Conservation (phyloP, 2,113 vertebrate species). For the Ammodytes marinus region DNA sequence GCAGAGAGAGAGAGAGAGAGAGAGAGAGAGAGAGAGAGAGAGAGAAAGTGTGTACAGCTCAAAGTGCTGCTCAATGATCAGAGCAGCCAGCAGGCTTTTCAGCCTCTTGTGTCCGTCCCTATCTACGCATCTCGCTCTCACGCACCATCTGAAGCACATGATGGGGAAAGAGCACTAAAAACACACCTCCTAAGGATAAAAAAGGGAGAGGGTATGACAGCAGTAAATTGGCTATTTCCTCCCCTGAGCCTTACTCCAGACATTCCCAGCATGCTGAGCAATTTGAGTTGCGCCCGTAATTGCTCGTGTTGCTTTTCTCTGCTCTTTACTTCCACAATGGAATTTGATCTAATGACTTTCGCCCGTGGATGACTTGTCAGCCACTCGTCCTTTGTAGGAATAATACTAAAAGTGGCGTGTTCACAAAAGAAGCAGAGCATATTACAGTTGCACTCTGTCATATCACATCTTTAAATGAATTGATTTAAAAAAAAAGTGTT, state of each 20-base stretch:
- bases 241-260: slow-evolving; percentile 69
- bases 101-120: slow-evolving; percentile 65
- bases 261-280: slow-evolving; percentile 57
- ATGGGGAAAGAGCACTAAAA: slow-evolving; percentile 69
- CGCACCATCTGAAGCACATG: slow-evolving; percentile 60
- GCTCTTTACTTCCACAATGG: slow-evolving; percentile 54
- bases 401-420: slow-evolving; percentile 46
- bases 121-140: slow-evolving; percentile 55
- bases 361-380: slow-evolving; percentile 62
- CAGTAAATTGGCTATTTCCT: slow-evolving; percentile 80
- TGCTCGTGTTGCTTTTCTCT: slow-evolving; percentile 70
- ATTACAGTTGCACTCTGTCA: slow-evolving; percentile 35
- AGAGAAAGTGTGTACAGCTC: slow-evolving; percentile 35
- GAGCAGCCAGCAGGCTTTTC: slow-evolving; percentile 73
- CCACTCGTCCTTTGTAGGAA: slow-evolving; percentile 35
- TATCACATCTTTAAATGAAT: slow-evolving; percentile 22
- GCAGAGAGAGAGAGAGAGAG: slow-evolving; percentile 51
- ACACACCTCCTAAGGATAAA: slow-evolving; percentile 70
- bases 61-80: slow-evolving; percentile 75
- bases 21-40: no score
- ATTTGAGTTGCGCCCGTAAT: slow-evolving; percentile 74
- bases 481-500: slow-evolving; percentile 12
- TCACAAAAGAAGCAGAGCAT: slow-evolving; percentile 37
- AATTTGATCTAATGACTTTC: slow-evolving; percentile 72
- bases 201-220: slow-evolving; percentile 73